Evolutionary conservation across 2,797 vertebrate genomes (phyloP).

Genomic region (Argentina silus): DNA sequence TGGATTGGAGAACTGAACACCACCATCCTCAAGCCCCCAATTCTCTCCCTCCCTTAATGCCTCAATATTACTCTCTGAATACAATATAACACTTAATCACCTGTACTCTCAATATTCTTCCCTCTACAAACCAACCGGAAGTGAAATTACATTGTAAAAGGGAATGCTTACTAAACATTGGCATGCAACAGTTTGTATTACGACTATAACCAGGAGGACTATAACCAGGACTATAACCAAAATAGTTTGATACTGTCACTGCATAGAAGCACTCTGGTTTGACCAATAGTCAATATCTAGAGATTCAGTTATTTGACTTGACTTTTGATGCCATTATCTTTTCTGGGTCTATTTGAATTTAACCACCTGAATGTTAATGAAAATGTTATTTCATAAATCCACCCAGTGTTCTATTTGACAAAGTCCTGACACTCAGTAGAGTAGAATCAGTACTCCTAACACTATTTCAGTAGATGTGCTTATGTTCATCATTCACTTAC

Average conservation of each 20-base stretch:
- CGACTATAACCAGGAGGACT: neutral
- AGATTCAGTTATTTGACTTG: neutral
- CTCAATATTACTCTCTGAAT: neutral
- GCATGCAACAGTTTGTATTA: neutral
- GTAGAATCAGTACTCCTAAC: neutral
- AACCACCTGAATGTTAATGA: no score
- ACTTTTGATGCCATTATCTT: neutral
- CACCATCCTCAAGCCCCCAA: neutral
- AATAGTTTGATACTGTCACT: neutral
- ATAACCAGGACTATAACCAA: neutral
- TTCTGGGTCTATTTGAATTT: no score
- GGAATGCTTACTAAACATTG: neutral
- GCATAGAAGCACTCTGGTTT: neutral
- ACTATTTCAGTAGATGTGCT: neutral
- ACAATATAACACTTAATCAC: neutral
- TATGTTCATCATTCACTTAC: neutral
- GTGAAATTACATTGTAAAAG: constrained; percentile 6
- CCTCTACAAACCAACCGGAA: neutral
- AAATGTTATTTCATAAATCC: no score
- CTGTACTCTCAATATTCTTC: neutral
- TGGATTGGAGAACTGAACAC: neutral
- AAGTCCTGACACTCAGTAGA: no score
- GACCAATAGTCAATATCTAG: neutral
- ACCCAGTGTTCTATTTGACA: no score
- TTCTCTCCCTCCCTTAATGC: neutral